Evolutionary conservation across 2,888 invertebrate genomes (phyloP), one percentile per base, ranked within the genome.

Genomic region (Eupeodes latifasciatus): DNA sequence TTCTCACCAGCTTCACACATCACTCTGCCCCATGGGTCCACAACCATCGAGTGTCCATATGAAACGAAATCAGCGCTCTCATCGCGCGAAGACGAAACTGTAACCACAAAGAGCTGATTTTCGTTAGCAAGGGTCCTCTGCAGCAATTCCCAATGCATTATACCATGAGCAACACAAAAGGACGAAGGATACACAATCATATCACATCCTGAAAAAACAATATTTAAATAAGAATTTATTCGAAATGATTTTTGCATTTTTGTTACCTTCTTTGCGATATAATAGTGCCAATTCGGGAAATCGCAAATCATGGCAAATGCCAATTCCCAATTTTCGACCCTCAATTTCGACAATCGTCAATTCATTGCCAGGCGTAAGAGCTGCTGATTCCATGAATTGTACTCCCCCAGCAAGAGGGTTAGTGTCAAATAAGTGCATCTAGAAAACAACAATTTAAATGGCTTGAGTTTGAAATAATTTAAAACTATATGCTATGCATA

Each of bases 281-380:
- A 96, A 90, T 85, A 96, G 95, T 0, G 98, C 97, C 94, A 99
- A 94, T 94, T 99, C 98, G 79, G 96, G 96, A 94, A 99, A 99
- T 62, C 99, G 94, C 81, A 99, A 94, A 92, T 99, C 99, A 92
- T 99, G 99, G 92, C 99, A 99, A 91, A 99, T 98, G n/a, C 98
- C 99, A 62, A 99, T 91, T 0, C 99, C 99, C 76, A 99, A 94
- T 94, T 96, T 97, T 36, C 95, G 93, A 11, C 95, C 95, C 59
- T 95, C 95, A 76, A 96, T 96, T 64, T 96, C 95, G 91, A 99
- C 97, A 0, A 95, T 96, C 0, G 96, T 96, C 69, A 98, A 93
- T 16, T 95, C 93, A 91, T 96, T 94, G 0, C 99, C 99, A 0
- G 97, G 94, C 55, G 95, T 95, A 10, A 99, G 94, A 0, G 96